Conservation (phyloP, 2,113 vertebrate species). For the Plestiodon gilberti region DNA sequence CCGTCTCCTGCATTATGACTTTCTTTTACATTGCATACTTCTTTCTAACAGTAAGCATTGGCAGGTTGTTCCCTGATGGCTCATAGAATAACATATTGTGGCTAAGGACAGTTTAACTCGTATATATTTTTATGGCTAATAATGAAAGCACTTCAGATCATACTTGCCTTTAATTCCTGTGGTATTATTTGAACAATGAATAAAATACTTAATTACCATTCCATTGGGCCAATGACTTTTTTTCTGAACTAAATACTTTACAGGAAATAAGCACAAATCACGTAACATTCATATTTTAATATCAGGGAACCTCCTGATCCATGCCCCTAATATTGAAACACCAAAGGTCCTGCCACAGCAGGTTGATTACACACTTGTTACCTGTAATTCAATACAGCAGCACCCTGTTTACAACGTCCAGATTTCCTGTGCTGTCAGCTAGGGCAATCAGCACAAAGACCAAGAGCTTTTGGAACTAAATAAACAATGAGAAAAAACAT, state of each 20-base stretch:
- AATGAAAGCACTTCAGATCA: slow-evolving; percentile 61
- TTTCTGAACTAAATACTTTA: slow-evolving; percentile 31
- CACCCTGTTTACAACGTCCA: slow-evolving; percentile 78
- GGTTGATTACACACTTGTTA: slow-evolving; percentile 76
- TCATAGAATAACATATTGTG: slow-evolving; percentile 31
- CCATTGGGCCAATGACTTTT: slow-evolving; percentile 42
- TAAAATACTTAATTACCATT: slow-evolving; percentile 62
- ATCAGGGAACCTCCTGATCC: not conserved
- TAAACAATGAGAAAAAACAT: slow-evolving; percentile 78
- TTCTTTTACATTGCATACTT: slow-evolving; percentile 38
- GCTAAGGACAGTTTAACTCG: slow-evolving; percentile 54
- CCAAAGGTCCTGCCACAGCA: slow-evolving; percentile 64
- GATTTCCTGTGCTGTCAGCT: slow-evolving; percentile 80
- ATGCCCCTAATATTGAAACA: slow-evolving; percentile 44
- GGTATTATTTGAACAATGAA: slow-evolving; percentile 60
- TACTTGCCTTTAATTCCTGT: slow-evolving; percentile 60
- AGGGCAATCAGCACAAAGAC: slow-evolving; percentile 77
- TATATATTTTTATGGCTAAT: slow-evolving; percentile 56
- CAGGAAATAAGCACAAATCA: slow-evolving; percentile 51
- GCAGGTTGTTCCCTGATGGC: slow-evolving; percentile 35
- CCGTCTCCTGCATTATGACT: slow-evolving; percentile 15
- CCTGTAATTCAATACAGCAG: slow-evolving; percentile 78
- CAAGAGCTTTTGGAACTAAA: slow-evolving; percentile 79
- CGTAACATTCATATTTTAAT: slow-evolving; percentile 57
- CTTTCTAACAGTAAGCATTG: slow-evolving; percentile 31